Evolutionary conservation across 2,888 invertebrate species (phyloP).

Genomic region (Meloe dianella): DNA sequence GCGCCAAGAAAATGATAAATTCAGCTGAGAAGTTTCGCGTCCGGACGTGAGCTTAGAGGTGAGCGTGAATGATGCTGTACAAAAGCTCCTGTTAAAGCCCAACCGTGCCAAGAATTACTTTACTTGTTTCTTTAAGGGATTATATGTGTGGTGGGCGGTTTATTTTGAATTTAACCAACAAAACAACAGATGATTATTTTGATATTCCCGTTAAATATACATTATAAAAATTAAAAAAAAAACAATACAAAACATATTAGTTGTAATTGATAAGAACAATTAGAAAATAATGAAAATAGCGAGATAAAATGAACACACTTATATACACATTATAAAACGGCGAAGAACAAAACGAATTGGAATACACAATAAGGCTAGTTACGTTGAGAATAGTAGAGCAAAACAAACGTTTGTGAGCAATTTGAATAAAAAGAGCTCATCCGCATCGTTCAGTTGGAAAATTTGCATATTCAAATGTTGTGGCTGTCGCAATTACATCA

Average conservation of each 20-base stretch:
- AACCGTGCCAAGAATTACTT: constrained; percentile 35
- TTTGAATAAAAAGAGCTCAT: constrained; percentile 50
- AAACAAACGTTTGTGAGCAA: constrained; percentile 53
- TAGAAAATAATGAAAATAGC: constrained; percentile 34
- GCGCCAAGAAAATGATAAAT: constrained; percentile 33
- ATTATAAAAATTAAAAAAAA: too few relatives aligned
- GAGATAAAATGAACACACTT: not conserved
- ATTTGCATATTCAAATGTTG: constrained; percentile 59
- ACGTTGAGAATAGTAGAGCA: constrained; percentile 46
- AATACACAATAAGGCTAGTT: constrained; percentile 43
- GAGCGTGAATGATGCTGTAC: constrained; percentile 34
- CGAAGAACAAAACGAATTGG: constrained; percentile 29
- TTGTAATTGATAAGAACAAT: constrained; percentile 26
- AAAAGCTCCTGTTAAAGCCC: constrained; percentile 34
- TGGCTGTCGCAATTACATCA: constrained; percentile 57
- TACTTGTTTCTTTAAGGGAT: constrained; percentile 30
- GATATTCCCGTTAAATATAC: too few relatives aligned
- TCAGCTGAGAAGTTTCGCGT: constrained; percentile 35
- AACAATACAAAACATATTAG: not conserved
- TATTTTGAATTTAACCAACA: not conserved
- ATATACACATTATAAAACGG: not conserved
- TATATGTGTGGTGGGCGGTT: constrained; percentile 15
- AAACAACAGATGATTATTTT: not conserved
- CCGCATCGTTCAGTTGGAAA: constrained; percentile 39
- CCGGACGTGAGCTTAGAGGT: constrained; percentile 39